phyloP scores from a whole-genome alignment of 1,140 invertebrate genomes.

The Orius insidiosus region DNA sequence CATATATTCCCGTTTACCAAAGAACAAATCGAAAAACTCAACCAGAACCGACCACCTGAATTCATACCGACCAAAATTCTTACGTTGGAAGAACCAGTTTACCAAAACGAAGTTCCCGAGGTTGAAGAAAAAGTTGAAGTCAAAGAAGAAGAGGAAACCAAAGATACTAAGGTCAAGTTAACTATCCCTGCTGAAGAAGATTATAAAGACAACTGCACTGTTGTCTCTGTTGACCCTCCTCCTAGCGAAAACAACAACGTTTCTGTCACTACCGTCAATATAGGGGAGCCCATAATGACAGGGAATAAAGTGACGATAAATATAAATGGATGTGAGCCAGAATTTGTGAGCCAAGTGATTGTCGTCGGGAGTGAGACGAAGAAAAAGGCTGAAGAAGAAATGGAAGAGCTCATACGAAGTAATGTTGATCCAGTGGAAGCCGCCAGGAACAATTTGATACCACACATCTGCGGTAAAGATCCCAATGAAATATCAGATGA shows the following conservation, averaged over 20 bases:
- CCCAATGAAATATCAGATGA: constrained; percentile 1
- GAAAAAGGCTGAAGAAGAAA: constrained; percentile 15
- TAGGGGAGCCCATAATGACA: constrained; percentile 7
- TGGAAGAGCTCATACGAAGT: constrained; percentile 16
- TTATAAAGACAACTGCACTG: constrained; percentile 5
- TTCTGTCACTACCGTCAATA: not conserved
- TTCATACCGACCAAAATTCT: constrained; percentile 14
- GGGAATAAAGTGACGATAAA: constrained; percentile 24
- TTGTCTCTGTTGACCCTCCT: constrained; percentile 3
- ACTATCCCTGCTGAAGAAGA: constrained; percentile 7
- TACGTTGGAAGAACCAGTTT: constrained; percentile 4
- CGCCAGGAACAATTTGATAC: constrained; percentile 46
- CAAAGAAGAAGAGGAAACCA: too few species aligned
- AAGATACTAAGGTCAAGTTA: constrained; percentile 2
- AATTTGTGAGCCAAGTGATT: constrained; percentile 15
- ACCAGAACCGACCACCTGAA: constrained; percentile 8
- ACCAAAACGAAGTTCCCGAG: constrained; percentile 1
- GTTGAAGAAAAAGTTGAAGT: too few species aligned
- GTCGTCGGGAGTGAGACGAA: constrained; percentile 14
- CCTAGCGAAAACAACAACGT: not conserved
- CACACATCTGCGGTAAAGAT: constrained; percentile 42
- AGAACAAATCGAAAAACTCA: constrained; percentile 11
- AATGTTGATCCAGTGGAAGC: constrained; percentile 48
- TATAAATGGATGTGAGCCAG: constrained; percentile 18
- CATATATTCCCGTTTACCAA: constrained; percentile 21